A percentile compares a stretch with the other conserved stretches of the same genome.
Evolutionary conservation across 1,140 invertebrate species (phyloP).

Genomic region (Sinella curviseta): DNA sequence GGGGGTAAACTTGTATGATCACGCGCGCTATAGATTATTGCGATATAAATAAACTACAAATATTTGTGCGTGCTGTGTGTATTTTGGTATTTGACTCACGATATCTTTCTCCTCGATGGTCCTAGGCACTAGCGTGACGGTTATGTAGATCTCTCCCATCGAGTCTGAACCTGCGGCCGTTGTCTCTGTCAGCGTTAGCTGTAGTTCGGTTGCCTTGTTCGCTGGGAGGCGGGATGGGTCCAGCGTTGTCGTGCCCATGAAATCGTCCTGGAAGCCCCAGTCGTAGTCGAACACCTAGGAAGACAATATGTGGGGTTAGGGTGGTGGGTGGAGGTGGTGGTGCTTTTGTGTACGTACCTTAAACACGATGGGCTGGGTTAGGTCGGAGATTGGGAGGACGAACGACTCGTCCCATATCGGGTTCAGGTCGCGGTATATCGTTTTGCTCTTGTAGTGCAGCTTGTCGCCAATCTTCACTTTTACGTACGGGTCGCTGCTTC

Average conservation of each 20-base stretch:
- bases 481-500: constrained; percentile 96
- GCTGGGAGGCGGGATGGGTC: constrained; percentile 83
- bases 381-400: constrained; percentile 90
- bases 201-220: constrained; percentile 75
- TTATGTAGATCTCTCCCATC: constrained; percentile 80
- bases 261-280: constrained; percentile 94
- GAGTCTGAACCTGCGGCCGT: constrained; percentile 62
- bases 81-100: too few species aligned
- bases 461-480: constrained; percentile 91
- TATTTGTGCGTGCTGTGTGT: too few species aligned
- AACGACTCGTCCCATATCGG: constrained; percentile 94
- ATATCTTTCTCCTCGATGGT: constrained; percentile 92
- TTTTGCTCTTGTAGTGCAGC: constrained; percentile 90
- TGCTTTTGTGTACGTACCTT: constrained; percentile 64
- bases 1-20: too few species aligned
- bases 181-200: constrained; percentile 72
- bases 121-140: constrained; percentile 79
- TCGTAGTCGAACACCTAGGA: constrained; percentile 93
- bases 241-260: constrained; percentile 87
- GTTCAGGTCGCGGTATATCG: constrained; percentile 76
- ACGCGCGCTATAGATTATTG: too few species aligned
- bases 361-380: constrained; percentile 79
- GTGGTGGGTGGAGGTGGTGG: too few species aligned
- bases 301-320: not conserved
- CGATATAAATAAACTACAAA: too few species aligned